A percentile compares a stretch with the other conserved stretches of the same genome.
phyloP scores from a whole-genome alignment of 1,140 invertebrate species.

The Drosophila prosaltans region DNA sequence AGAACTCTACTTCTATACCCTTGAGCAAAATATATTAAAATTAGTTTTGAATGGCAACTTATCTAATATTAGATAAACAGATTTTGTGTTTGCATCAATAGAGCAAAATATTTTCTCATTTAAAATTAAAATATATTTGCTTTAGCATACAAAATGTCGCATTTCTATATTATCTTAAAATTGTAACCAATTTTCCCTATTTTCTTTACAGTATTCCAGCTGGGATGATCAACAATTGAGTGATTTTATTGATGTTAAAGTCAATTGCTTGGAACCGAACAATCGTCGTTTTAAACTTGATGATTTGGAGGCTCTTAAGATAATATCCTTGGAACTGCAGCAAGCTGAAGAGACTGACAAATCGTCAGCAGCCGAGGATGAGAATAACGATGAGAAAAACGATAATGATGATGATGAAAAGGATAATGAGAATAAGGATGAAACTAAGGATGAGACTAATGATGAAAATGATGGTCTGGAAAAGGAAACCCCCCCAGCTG shows the following conservation, averaged over 20 bases:
- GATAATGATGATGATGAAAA: conserved; percentile 28
- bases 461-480: conserved; percentile 29
- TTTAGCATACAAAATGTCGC: no score
- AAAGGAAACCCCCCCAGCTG: neutral
- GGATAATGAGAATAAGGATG: conserved; percentile 23
- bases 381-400: conserved; percentile 33
- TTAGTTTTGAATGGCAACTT: no score
- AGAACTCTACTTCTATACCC: no score
- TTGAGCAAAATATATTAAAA: no score
- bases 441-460: conserved; percentile 21
- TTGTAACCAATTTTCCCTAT: neutral
- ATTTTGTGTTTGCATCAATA: no score
- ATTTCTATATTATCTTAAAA: no score
- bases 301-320: conserved; percentile 56
- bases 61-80: no score
- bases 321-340: conserved; percentile 51
- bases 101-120: no score
- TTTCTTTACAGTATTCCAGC: conserved; percentile 69
- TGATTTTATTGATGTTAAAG: conserved; percentile 72
- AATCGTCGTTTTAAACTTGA: conserved; percentile 69
- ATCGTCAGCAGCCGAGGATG: conserved; percentile 26
- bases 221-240: conserved; percentile 74
- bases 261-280: conserved; percentile 73
- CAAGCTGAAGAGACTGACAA: conserved; percentile 35
- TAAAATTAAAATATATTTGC: no score